Evolutionary conservation across 2,888 invertebrate species (phyloP), one percentile per base, ranked within the genome.

Genomic region (Leuctra nigra): DNA sequence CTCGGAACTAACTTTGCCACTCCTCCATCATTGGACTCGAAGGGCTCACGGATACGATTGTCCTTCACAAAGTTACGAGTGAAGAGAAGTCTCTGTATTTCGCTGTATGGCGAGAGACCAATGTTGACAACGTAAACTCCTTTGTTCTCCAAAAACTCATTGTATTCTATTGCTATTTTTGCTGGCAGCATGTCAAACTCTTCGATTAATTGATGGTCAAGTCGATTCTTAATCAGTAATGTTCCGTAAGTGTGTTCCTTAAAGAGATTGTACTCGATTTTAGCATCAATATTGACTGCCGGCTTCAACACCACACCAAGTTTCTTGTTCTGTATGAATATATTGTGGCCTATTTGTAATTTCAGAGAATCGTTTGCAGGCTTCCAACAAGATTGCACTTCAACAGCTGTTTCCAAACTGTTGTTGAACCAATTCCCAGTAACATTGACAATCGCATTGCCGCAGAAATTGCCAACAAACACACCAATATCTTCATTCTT

Each of bases 191-290:
- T 75, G 69, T 87, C 87, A 67, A 91, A 87, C 69, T 91, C 90
- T 70, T 91, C 89, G 61, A 82, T 74, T 25, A 83, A 78, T 58
- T 81, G 80, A 72, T 94, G 95, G 69, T 87, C 74, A 25, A 83
- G 77, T 58, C 81, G 80, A 72, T 94, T 96, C 69, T 87, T 83
- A 54, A 98, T 86, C 24, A 89, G 79, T 46, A 98, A 76, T 2
- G 87, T 87, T 9, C 96, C 96, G 65, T 86, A 86, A 53, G 75
- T 75, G 39, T 96, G 93, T 57, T 84, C 83, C 59, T 81, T 80
- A 68, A 97, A 96, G 64, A 88, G 86, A 73, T 97, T 97, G 68
- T 89, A 91, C 67, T 93, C 92, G 55, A 95, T 86, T 61, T 76
- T 76, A 0, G 85, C 88, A 4, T 82, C 73, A 2, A 91, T 71